Base-by-base conservation (phyloP, 2,888 invertebrate species). In the Dioctria rufipes region DNA sequence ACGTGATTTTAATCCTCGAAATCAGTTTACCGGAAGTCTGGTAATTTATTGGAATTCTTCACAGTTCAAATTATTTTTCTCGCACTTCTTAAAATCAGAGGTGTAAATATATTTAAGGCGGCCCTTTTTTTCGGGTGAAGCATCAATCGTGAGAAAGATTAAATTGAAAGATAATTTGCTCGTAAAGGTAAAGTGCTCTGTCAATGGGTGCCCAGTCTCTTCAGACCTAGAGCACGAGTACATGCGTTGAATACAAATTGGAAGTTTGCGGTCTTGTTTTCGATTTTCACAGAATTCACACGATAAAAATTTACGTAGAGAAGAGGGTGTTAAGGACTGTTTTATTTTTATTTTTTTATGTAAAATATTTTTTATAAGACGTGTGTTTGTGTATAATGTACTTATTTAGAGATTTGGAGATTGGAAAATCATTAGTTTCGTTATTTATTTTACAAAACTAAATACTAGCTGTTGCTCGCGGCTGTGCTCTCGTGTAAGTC, bases 91-190 rank as follows among this genome's bases (percentile, higher is more conserved):
- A 46, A 46, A 46, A 46, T 46, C 46, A 5, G 46, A 46, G 5
- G 46, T 46, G 25, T 25, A 25, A 25, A 25, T 25, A 25, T 25
- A 6, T 5, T 46, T 46, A 46, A 46, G 46, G 46, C 46, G 46
- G 46, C 8, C 46, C 49, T 51, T 39, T 25, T 71, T 54, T 37
- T 71, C 39, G 71, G 40, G 54, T 25, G 42, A 71, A 54, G 37
- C n/a, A 11, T 51, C 13, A 6, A 51, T 71, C 54, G 51, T 51
- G n/a, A n/a, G 49, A 39, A 40, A 71, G 71, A 71, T 71, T 25
- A 54, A 71, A 54, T 54, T 40, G 54, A 39, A 40, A 51, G 71
- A 71, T 71, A 71, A 71, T 51, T 71, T 25, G 49, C 54, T 8
- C 4, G 25, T n/a, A 8, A 46, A 5, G 25, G 58, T 25, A 65